phyloP scores from a whole-genome alignment of 2,113 vertebrate genomes.

The Hippocampus mohnikei region DNA sequence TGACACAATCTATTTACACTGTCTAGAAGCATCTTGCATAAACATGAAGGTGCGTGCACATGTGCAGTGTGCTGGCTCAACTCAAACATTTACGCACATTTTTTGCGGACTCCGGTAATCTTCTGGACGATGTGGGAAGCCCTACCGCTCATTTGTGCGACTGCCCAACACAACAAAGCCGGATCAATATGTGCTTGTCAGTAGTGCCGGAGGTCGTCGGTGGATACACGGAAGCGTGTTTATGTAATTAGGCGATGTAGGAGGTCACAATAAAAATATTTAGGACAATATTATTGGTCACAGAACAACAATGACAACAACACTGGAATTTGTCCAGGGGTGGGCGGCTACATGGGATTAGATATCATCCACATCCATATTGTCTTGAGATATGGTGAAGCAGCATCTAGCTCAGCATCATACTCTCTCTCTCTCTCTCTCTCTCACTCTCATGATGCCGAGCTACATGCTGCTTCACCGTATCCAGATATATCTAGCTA shows the following conservation, averaged over 20 bases:
- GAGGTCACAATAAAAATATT: slow-evolving; percentile 7
- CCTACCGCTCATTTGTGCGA: slow-evolving; percentile 23
- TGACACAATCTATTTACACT: neutral
- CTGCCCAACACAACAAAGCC: slow-evolving; percentile 39
- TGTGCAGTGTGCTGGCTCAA: no score
- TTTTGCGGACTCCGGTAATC: neutral
- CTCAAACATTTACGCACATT: neutral
- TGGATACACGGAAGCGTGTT: slow-evolving; percentile 53
- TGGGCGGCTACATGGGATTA: neutral
- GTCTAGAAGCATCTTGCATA: neutral
- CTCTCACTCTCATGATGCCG: no score
- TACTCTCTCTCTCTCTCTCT: no score
- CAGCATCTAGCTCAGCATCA: no score
- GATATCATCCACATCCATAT: neutral
- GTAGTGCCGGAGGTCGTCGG: slow-evolving; percentile 54
- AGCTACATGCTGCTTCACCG: no score
- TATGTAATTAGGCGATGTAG: slow-evolving; percentile 56
- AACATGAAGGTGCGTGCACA: neutral
- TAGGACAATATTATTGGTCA: neutral
- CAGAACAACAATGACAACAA: neutral
- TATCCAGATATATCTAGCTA: no score
- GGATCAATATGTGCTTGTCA: slow-evolving; percentile 56
- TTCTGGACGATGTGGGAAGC: slow-evolving; percentile 15
- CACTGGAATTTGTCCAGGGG: neutral
- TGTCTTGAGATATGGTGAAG: slow-evolving; percentile 1